A percentile compares a stretch with the other conserved stretches of the same genome.
These are phyloP conservation scores for Myotis myotis DNA, from an alignment of 2,797 vertebrate species.

Conservation along the genomic window DNA sequence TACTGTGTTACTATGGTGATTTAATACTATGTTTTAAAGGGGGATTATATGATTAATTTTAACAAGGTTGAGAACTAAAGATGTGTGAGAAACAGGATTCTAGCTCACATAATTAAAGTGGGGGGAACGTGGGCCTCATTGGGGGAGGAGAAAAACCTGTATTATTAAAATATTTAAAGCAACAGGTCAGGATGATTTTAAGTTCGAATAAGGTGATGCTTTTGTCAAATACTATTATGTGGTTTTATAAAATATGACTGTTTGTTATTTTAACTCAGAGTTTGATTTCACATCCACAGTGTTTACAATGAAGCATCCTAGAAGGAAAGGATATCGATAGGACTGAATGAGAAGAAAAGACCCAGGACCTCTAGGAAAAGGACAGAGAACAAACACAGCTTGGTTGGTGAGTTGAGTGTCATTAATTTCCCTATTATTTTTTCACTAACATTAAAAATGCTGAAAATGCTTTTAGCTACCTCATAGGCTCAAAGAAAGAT, in stretches of 20 bases:
- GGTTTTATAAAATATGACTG: slow-evolving; percentile 36
- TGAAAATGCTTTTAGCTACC: slow-evolving; percentile 34
- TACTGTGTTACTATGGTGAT: slow-evolving; percentile 85
- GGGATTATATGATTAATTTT: slow-evolving; percentile 87
- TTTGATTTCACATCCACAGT: slow-evolving; percentile 48
- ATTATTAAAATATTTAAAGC: slow-evolving; percentile 75
- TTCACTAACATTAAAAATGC: slow-evolving; percentile 54
- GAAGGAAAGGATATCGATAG: not conserved
- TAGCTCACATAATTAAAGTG: slow-evolving; percentile 83
- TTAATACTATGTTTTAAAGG: slow-evolving; percentile 83
- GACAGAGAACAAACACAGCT: not conserved
- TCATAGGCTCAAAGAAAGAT: slow-evolving; percentile 36
- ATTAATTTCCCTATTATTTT: slow-evolving; percentile 57
- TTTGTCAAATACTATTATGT: slow-evolving; percentile 51
- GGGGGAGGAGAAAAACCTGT: slow-evolving; percentile 62
- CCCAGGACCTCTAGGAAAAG: slow-evolving; percentile 41
- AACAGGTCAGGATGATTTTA: slow-evolving; percentile 67
- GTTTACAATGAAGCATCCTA: slow-evolving; percentile 43
- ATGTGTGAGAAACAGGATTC: slow-evolving; percentile 80
- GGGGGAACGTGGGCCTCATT: slow-evolving; percentile 51
- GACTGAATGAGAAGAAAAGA: slow-evolving; percentile 47
- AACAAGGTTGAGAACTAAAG: slow-evolving; percentile 83
- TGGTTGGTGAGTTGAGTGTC: slow-evolving; percentile 18
- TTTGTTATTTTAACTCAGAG: slow-evolving; percentile 54
- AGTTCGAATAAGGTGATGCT: slow-evolving; percentile 44